phyloP scores from a whole-genome alignment of 2,113 vertebrate species.

The Peromyscus leucopus region DNA sequence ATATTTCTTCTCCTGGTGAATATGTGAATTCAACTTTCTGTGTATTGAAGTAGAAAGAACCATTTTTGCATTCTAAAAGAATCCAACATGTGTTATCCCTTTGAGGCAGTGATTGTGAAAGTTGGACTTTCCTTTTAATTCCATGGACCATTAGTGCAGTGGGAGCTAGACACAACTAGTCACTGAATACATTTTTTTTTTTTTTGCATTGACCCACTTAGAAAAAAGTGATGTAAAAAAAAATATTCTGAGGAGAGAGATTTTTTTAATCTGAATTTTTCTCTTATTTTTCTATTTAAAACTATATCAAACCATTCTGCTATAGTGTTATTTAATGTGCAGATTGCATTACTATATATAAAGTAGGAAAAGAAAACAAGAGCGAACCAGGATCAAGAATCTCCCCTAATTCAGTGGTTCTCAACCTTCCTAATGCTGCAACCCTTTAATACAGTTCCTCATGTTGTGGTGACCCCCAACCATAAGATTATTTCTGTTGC shows the following conservation, averaged over 20 bases:
- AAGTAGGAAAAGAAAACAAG: not conserved
- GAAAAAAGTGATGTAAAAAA: not conserved
- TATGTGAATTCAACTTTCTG: not conserved
- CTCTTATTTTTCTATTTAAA: not conserved
- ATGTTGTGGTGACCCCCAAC: not conserved
- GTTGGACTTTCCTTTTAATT: not conserved
- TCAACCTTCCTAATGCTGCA: not conserved
- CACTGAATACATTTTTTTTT: not conserved
- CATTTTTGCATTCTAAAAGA: not conserved
- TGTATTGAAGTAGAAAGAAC: not conserved
- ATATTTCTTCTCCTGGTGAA: not conserved
- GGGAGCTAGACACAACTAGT: not conserved
- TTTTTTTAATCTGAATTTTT: not conserved
- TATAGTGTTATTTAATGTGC: not conserved
- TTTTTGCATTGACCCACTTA: not conserved
- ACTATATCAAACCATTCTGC: not conserved
- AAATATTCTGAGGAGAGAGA: not conserved
- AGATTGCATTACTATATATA: no score
- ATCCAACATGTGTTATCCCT: not conserved
- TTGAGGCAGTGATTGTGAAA: not conserved
- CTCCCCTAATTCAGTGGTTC: not conserved
- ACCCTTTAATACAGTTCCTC: not conserved
- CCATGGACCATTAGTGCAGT: conserved; percentile 11
- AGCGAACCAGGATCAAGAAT: not conserved
- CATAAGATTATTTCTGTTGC: not conserved